Conservation (phyloP, 92 coral and sea anemone genomes). For the Palythoa grandiflora region DNA sequence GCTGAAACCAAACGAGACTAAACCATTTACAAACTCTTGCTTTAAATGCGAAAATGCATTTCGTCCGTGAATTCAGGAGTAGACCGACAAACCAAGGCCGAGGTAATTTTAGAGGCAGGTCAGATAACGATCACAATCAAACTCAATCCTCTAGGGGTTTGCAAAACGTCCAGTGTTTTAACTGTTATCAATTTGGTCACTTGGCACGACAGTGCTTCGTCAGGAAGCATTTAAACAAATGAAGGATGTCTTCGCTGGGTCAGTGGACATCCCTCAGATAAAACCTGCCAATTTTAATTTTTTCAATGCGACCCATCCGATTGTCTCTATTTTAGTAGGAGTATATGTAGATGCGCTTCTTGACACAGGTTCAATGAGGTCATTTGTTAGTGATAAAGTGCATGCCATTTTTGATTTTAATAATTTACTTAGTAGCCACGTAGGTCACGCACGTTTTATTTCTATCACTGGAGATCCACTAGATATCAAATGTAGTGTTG, state of each 20-base stretch:
- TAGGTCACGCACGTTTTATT: not conserved
- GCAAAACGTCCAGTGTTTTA: not conserved
- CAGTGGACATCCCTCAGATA: too few species aligned
- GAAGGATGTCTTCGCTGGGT: too few species aligned
- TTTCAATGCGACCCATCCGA: too few species aligned
- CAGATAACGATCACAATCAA: not conserved
- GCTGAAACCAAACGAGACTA: not conserved
- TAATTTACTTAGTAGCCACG: not conserved
- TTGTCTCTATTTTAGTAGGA: too few species aligned
- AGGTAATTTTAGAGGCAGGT: constrained; percentile 12
- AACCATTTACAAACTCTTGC: not conserved
- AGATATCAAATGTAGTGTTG: constrained; percentile 6
- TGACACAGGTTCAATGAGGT: constrained; percentile 19
- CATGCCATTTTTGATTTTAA: constrained; percentile 27
- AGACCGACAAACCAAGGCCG: not conserved
- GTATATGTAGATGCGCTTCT: not conserved
- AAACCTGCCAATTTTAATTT: too few species aligned
- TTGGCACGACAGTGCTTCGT: too few species aligned
- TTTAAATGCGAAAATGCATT: not conserved
- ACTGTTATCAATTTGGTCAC: too few species aligned
- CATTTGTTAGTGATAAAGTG: not conserved
- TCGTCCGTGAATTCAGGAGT: too few species aligned
- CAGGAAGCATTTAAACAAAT: too few species aligned
- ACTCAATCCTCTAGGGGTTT: not conserved
- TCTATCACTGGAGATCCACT: constrained; percentile 49